phyloP scores from a whole-genome alignment of 2,113 vertebrate species.

The Cottus gobio region DNA sequence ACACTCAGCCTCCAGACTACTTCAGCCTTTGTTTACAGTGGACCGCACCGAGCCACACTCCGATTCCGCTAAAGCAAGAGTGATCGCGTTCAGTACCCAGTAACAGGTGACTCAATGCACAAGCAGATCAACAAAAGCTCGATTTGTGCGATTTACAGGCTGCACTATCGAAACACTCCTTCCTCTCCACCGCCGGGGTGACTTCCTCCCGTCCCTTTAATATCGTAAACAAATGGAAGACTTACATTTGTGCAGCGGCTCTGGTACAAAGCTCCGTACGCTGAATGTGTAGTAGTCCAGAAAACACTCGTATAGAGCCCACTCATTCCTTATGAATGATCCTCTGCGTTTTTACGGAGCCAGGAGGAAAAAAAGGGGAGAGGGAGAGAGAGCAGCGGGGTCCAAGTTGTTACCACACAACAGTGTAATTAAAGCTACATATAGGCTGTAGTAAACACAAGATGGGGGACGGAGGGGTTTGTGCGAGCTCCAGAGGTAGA shows the following conservation, averaged over 20 bases:
- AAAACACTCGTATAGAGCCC: conserved; percentile 74
- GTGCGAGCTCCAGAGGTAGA: conserved; percentile 83
- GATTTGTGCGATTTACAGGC: conserved; percentile 32
- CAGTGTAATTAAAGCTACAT: conserved; percentile 84
- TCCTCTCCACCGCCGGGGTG: conserved; percentile 27
- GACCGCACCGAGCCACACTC: conserved; percentile 28
- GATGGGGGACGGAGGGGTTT: conserved; percentile 81
- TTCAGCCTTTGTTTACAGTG: conserved; percentile 79
- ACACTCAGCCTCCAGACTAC: conserved; percentile 43
- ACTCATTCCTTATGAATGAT: conserved; percentile 80
- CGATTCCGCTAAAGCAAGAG: conserved; percentile 30
- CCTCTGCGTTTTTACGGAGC: conserved; percentile 71
- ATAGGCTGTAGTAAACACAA: conserved; percentile 78
- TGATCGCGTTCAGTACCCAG: conserved; percentile 30
- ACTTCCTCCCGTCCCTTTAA: conserved; percentile 46
- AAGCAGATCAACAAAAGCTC: conserved; percentile 53
- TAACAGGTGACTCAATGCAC: conserved; percentile 72
- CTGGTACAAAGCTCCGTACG: conserved; percentile 76
- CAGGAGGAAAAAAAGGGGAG: conserved; percentile 63
- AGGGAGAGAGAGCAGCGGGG: conserved; percentile 75
- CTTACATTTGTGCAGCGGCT: conserved; percentile 82
- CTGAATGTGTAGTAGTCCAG: conserved; percentile 75
- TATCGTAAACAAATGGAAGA: conserved; percentile 71
- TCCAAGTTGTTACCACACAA: conserved; percentile 80
- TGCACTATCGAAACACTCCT: conserved; percentile 40